Evolutionary conservation across 2,888 invertebrate species (phyloP), one percentile per base, ranked within the genome.

Genomic region (Drosophila kuntzei): DNA sequence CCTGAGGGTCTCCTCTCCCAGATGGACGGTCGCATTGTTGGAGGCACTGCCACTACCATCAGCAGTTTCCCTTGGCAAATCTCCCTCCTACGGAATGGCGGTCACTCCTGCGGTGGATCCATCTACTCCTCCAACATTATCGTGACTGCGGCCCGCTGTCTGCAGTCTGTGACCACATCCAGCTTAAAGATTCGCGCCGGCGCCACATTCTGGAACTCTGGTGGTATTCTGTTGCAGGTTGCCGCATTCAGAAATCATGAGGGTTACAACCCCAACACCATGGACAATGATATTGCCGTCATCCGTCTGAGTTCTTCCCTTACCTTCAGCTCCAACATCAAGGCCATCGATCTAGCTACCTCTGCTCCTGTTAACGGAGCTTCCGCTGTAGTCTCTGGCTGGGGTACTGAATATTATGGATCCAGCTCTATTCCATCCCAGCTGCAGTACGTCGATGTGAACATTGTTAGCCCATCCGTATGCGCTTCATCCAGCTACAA

Each of bases 131-230:
- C 93, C 49, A 93, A 93, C 36, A 71, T 86, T 20, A 91, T 94
- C 1, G 68, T 95, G 2, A 95, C 94, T 1, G 95, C 95, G 36
- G 95, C 94, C 9, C 95, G 95, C 83, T 95, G 95, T 77, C 91
- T 91, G 70, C 85, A 93, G 41, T 50, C 37, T 29, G 75, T 79
- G 12, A 67, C 81, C 3, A 61, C 80, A 3, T 78, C 79, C 3
- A 2, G 3, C 8, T 61, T 91, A 36, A 73, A 70, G 44, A 81
- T 95, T 4, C 93, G 94, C 1, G 94, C 93, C 8, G 95, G 95
- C 0, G 94, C 94, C 1, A 92, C 93, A 0, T 92, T 91, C 39
- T 92, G 90, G 74, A 87, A 14, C 61, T 75, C 77, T 3, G 91
- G 89, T 43, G 91, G 91, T 5, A n/a, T 16, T 39, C 9, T 70